These are phyloP conservation scores for Cecidostiba fungosa DNA, from an alignment of 2,888 invertebrate species.

Conservation along the genomic window DNA sequence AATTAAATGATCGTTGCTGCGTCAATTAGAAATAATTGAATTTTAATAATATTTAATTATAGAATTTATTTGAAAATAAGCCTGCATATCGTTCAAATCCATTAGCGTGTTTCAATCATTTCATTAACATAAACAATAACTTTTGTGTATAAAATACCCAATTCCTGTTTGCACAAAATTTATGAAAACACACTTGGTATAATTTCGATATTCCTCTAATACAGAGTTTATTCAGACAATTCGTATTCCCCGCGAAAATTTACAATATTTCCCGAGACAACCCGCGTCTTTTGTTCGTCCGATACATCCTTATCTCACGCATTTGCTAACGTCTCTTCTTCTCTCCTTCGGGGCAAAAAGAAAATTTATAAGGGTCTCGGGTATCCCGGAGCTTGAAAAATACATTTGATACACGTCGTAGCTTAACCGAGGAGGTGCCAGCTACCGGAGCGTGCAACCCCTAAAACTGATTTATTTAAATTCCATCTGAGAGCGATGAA, in stretches of 20 bases:
- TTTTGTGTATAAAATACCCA: background rate
- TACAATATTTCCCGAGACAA: constrained; percentile 16
- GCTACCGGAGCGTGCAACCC: background rate
- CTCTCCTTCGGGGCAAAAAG: background rate
- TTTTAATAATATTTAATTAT: too few relatives aligned
- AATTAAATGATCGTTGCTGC: too few relatives aligned
- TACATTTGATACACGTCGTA: background rate
- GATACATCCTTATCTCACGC: background rate
- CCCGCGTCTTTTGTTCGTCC: background rate
- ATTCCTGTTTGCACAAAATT: background rate
- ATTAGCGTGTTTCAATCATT: too few relatives aligned
- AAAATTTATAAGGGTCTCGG: constrained; percentile 14
- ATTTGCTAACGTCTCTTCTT: background rate
- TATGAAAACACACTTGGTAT: background rate
- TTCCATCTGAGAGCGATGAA: constrained; percentile 3
- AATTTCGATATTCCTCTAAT: background rate
- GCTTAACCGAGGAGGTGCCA: background rate
- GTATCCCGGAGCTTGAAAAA: background rate
- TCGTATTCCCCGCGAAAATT: background rate
- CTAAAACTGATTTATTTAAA: constrained; percentile 42
- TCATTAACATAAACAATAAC: too few relatives aligned
- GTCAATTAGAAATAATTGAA: too few relatives aligned
- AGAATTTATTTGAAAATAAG: too few relatives aligned
- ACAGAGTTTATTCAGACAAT: background rate
- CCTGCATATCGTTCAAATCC: too few relatives aligned